These are phyloP conservation scores for Notolepis coatsorum DNA, from an alignment of 2,797 vertebrate genomes.

Conservation along the genomic window DNA sequence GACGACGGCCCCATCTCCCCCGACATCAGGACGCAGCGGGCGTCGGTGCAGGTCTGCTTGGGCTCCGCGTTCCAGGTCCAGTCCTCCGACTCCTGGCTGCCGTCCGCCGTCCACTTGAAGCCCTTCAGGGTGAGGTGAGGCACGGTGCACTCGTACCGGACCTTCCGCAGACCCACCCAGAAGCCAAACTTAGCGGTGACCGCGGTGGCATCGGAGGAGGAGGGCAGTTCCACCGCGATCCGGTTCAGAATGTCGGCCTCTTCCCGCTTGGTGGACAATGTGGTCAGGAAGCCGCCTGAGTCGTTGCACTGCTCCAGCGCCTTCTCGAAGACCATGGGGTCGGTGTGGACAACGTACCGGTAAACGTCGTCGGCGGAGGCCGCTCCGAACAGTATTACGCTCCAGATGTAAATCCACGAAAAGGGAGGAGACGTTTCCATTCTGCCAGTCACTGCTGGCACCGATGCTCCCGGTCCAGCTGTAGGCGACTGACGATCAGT, in stretches of 20 bases:
- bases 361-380: neutral
- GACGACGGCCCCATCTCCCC: constrained; percentile 18
- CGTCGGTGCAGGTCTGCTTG: constrained; percentile 52
- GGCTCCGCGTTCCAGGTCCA: constrained; percentile 75
- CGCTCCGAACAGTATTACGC: constrained; percentile 27
- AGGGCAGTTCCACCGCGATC: neutral
- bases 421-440: neutral
- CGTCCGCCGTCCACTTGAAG: constrained; percentile 74
- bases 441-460: constrained; percentile 36
- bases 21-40: constrained; percentile 75
- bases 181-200: constrained; percentile 26
- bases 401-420: constrained; percentile 40
- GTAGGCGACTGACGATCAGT: neutral
- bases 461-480: neutral
- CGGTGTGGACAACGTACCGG: constrained; percentile 26
- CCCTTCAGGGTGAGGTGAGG: constrained; percentile 67
- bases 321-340: constrained; percentile 14
- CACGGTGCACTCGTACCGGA: constrained; percentile 58
- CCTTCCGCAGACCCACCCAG: constrained; percentile 79
- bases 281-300: constrained; percentile 65
- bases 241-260: constrained; percentile 54
- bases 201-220: neutral
- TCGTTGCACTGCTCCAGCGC: constrained; percentile 33
- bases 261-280: constrained; percentile 60
- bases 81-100: constrained; percentile 6